Base-by-base conservation (phyloP, 2,888 invertebrate genomes). In the Mesoligia furuncula region DNA sequence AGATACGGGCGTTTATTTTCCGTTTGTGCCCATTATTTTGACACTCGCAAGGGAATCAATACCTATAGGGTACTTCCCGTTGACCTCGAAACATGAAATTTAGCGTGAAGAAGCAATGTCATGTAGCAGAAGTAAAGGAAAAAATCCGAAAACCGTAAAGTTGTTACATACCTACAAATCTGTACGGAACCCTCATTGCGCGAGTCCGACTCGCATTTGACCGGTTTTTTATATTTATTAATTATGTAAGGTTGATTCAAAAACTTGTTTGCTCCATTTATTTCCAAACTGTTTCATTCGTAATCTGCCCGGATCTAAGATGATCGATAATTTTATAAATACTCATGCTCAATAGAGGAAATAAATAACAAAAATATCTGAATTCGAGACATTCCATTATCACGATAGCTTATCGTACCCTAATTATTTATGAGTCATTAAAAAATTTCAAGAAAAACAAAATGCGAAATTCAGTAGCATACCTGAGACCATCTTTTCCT, bases 401-500 rank as follows among this genome's bases (percentile, higher is more conserved):
- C 76, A 51, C 45, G 77, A 83, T 83, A 73, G 13, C 61, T 81
- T 85, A 83, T 83, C 83, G 64, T 76, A 73, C 54, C 36, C 36
- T 51, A 54, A 39, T n/a, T 48, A 62, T 61, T 81, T 66, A 62
- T 76, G 36, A 62, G 69, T 73, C 81, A 68, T 70, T 1, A 36
- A 24, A 0, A 3, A 20, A 36, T 57, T 57, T 64, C 24, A 75
- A 66, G 20, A 73, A 75, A 15, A 79, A 79, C 31, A 39, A 13
- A 64, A 61, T n/a, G 59, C 54, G 31, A 68, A 54, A 72, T 67
- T 64, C 59, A 64, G 17, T 64, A 36, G 59, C 69, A 88, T 90
- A 98, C 98, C 97, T 99, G 99, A 70, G 99, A 99, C 99, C 99
- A 99, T 79, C 99, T 97, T 93, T 99, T 99, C 92, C 98, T 98